Evolutionary conservation across 2,888 invertebrate species (phyloP).

Genomic region (Cremastobaeus sp.): DNA sequence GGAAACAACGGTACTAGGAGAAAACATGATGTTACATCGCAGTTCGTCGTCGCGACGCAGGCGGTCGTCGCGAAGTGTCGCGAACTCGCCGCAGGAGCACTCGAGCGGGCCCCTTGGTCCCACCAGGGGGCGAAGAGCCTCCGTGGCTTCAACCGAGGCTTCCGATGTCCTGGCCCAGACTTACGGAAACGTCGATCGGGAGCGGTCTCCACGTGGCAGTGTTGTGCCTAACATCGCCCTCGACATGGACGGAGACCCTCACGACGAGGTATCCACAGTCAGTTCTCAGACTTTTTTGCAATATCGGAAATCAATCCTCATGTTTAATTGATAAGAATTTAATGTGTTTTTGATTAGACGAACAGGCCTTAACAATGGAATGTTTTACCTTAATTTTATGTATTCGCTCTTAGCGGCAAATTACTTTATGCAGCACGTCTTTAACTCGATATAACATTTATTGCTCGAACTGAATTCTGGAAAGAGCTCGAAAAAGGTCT

Average conservation of each 20-base stretch:
- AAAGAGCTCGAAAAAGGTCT: too few species aligned
- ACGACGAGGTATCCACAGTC: constrained; percentile 69
- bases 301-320: too few species aligned
- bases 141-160: constrained; percentile 75
- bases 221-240: constrained; percentile 81
- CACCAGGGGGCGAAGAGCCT: constrained; percentile 71
- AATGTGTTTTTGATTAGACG: background rate
- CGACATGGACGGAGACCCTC: constrained; percentile 77
- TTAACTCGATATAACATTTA: too few species aligned
- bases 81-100: constrained; percentile 82
- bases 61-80: constrained; percentile 83
- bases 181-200: constrained; percentile 76
- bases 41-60: constrained; percentile 84
- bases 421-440: too few species aligned
- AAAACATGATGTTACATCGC: constrained; percentile 82
- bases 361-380: too few species aligned
- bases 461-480: too few species aligned
- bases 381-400: too few species aligned
- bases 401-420: too few species aligned
- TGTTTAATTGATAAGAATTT: too few species aligned
- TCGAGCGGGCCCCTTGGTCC: constrained; percentile 72
- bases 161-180: constrained; percentile 72
- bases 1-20: background rate
- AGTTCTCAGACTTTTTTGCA: background rate
- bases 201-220: constrained; percentile 82